phyloP scores from a whole-genome alignment of 2,113 vertebrate species.

The Camarhynchus parvulus region DNA sequence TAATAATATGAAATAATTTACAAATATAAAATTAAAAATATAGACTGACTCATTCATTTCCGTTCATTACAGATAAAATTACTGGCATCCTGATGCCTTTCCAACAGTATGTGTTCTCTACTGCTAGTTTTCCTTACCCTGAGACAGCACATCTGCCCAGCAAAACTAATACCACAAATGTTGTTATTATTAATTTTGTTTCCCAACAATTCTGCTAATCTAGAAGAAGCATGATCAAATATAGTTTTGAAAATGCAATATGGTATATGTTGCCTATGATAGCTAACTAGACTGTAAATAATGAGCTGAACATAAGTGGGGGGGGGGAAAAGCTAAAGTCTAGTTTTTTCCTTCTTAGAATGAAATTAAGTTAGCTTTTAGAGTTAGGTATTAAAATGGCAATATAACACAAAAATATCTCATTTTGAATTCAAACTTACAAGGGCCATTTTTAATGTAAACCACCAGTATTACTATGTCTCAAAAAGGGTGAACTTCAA shows the following conservation, averaged over 20 bases:
- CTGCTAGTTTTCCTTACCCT: not conserved
- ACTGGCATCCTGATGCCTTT: not conserved
- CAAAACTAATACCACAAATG: not conserved
- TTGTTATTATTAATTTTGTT: not conserved
- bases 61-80: not conserved
- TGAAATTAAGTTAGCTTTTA: not conserved
- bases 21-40: not conserved
- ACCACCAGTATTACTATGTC: not conserved
- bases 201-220: not conserved
- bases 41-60: not conserved
- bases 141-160: not conserved
- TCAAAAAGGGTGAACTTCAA: not conserved
- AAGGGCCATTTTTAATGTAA: not conserved
- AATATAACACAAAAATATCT: not conserved
- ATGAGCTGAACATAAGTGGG: not conserved
- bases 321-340: fast-evolving
- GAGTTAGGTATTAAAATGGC: not conserved
- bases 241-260: not conserved
- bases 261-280: not conserved
- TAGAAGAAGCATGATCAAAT: not conserved
- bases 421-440: not conserved
- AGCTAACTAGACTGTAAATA: not conserved
- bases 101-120: not conserved
- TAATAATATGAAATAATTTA: not conserved
- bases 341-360: not conserved